Percentiles rank a stretch among this genome's conserved stretches.
Conservation (phyloP, 2,888 invertebrate genomes). For the Iselma pallidipennis region DNA sequence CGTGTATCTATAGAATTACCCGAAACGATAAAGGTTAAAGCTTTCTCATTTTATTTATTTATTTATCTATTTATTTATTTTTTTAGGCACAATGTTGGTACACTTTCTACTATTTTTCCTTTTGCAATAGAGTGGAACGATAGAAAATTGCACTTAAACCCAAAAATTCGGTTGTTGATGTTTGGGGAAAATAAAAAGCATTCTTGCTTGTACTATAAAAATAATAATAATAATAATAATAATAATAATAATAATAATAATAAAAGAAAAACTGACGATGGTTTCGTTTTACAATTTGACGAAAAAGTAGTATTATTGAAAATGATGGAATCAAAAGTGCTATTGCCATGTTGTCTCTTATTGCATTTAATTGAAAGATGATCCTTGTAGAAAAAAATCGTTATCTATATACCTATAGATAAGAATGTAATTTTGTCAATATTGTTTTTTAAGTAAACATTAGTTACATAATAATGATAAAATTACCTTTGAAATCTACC, state of each 20-base stretch:
- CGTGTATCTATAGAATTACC: constrained; percentile 10
- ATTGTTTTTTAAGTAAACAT: too few relatives aligned
- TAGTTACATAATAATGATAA: constrained; percentile 6
- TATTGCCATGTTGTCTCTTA: constrained; percentile 11
- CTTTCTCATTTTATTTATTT: constrained; percentile 17
- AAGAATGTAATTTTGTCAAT: constrained; percentile 7
- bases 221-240: background rate
- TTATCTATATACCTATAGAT: constrained; percentile 14
- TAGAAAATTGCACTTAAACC: constrained; percentile 10
- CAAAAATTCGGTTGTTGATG: constrained; percentile 5
- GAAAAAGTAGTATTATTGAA: background rate
- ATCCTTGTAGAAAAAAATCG: constrained; percentile 14
- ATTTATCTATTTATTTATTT: background rate
- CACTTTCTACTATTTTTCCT: constrained; percentile 15
- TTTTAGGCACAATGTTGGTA: constrained; percentile 11
- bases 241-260: background rate
- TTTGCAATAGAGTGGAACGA: constrained; percentile 9
- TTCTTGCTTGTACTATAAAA: background rate
- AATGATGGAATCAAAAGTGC: constrained; percentile 7
- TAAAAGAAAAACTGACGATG: background rate
- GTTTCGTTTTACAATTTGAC: background rate
- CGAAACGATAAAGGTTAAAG: constrained; percentile 13
- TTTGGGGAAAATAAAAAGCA: background rate
- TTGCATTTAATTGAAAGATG: constrained; percentile 19
- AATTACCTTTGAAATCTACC: constrained; percentile 13